Percentiles rank a stretch among this genome's conserved stretches.
phyloP scores from a whole-genome alignment of 2,113 vertebrate species.

The Elgaria multicarinata region DNA sequence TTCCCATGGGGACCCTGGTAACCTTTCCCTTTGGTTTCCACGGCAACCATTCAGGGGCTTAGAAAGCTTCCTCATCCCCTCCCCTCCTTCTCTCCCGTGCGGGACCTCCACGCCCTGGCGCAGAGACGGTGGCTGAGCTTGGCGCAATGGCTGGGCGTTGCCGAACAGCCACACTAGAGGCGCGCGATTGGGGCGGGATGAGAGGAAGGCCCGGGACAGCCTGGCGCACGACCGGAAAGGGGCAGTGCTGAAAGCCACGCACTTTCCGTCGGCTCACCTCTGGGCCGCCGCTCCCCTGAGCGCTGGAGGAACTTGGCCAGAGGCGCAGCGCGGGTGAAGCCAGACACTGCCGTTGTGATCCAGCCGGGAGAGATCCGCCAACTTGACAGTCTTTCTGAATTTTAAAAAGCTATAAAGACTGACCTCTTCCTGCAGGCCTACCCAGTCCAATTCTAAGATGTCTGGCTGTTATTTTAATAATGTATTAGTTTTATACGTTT shows the following conservation, averaged over 20 bases:
- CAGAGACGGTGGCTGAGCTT: neutral
- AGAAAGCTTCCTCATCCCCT: constrained; percentile 21
- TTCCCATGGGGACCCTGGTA: constrained; percentile 33
- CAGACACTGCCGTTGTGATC: too few relatives aligned
- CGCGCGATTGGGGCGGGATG: too few relatives aligned
- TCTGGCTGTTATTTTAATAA: too few relatives aligned
- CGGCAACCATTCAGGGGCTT: constrained; percentile 26
- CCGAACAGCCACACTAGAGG: neutral
- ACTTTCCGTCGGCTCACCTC: neutral
- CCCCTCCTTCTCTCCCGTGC: neutral
- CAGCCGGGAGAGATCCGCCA: too few relatives aligned
- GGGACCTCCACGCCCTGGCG: neutral
- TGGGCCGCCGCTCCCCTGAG: neutral
- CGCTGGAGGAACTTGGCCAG: too few relatives aligned
- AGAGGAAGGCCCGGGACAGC: too few relatives aligned
- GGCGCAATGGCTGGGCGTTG: neutral
- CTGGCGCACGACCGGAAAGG: neutral
- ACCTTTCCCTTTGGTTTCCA: constrained; percentile 31
- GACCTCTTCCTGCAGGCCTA: too few relatives aligned
- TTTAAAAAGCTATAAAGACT: too few relatives aligned
- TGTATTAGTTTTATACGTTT: too few relatives aligned
- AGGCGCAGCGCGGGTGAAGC: too few relatives aligned
- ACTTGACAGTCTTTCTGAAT: too few relatives aligned
- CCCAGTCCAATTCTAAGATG: too few relatives aligned
- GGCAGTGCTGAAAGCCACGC: neutral